Base-by-base conservation (phyloP, 2,888 invertebrate species). In the Tetragonula carbonaria region DNA sequence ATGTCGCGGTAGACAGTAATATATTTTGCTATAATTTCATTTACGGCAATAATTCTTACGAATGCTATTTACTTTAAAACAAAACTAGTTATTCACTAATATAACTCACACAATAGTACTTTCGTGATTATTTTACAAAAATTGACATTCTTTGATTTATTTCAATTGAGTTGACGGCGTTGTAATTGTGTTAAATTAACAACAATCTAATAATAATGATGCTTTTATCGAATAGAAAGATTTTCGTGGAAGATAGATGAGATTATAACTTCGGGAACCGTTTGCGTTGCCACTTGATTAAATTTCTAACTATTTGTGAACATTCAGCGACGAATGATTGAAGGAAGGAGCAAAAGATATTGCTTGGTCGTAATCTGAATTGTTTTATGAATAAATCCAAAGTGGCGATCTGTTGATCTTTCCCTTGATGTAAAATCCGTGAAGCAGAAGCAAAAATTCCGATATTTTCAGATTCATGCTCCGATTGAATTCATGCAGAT, bases 401-500 rank as follows among this genome's bases (percentile, higher is more conserved):
- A 45, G 23, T 45, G 45, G 14, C n/a, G 2, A 2, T 0, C 33
- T 33, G 28, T 51, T n/a, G 23, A 68, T 21, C 23, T 45, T 33
- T 65, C 23, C 28, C 18, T 57, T 62, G 67, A 21, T 53, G 38
- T n/a, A 55, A 45, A 51, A 59, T 68, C 21, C 8, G 38, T 16
- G 59, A 73, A 33, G 55, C 71, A 6, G 38, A 6, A 59, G 21
- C 38, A 50, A 66, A 63, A 53, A 59, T 78, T 38, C 50, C 73
- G 68, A 45, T 62, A 45, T 51, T 53, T 45, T 67, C 65, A 2
- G 57, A 51, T 11, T 57, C 28, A 28, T 28, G 68, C 28, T 33
- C 38, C 28, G 11, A 13, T 23, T 73, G 57, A 70, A 76, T 87
- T 90, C 88, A 92, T 74, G 86, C 85, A 14, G 90, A 89, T 95